Conservation (phyloP, 2,797 vertebrate genomes). For the Basileuterus tristriatus region DNA sequence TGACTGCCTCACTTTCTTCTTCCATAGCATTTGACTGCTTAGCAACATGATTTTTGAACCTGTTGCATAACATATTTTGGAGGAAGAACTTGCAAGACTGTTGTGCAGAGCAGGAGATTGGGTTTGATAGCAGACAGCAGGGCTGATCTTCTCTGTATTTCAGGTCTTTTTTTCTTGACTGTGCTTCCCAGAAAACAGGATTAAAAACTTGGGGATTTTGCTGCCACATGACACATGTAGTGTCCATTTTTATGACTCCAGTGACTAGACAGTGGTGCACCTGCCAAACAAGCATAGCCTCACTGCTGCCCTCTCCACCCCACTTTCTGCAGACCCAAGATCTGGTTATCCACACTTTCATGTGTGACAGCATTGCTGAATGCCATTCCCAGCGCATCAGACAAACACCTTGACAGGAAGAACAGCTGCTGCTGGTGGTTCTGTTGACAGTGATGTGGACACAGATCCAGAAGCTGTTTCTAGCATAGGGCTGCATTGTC, state of each 20-base stretch:
- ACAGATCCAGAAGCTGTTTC: not conserved
- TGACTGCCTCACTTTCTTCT: not conserved
- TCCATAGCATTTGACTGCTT: not conserved
- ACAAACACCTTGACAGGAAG: not conserved
- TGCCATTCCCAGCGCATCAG: not conserved
- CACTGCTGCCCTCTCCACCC: not conserved
- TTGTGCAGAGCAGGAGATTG: not conserved
- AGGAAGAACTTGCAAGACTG: not conserved
- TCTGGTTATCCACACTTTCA: not conserved
- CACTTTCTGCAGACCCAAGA: not conserved
- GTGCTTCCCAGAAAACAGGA: not conserved
- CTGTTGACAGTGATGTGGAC: not conserved
- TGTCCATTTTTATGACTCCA: not conserved
- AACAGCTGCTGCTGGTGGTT: not conserved
- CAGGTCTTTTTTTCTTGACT: not conserved
- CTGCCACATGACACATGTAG: not conserved
- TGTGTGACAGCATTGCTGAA: not conserved
- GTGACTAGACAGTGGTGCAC: not conserved
- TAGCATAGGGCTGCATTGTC: not conserved
- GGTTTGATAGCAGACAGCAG: not conserved
- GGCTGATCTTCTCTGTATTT: not conserved
- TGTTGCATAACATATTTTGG: accelerated
- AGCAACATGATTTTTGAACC: not conserved
- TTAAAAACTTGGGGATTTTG: not conserved
- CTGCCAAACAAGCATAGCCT: not conserved